phyloP scores from a whole-genome alignment of 2,113 vertebrate genomes.

The Dasypus novemcinctus region DNA sequence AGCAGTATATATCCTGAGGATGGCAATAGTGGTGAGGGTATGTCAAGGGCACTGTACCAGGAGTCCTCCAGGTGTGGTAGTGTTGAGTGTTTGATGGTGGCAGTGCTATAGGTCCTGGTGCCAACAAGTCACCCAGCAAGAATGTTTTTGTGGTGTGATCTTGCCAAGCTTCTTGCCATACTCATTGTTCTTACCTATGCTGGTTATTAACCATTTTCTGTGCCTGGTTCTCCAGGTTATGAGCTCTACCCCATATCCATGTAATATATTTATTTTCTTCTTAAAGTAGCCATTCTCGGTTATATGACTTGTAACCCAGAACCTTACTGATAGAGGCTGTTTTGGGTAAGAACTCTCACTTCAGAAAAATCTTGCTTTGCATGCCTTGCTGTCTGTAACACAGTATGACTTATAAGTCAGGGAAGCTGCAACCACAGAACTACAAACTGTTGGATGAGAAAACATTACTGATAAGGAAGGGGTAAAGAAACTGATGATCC shows the following conservation, averaged over 20 bases:
- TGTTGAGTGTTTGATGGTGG: no score
- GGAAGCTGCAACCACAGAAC: neutral
- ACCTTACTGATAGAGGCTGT: neutral
- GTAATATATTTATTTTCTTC: neutral
- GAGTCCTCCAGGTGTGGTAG: neutral
- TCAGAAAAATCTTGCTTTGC: neutral
- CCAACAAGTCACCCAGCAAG: neutral
- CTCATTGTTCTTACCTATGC: neutral
- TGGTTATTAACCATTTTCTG: neutral
- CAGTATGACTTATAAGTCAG: neutral
- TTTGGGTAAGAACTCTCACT: neutral
- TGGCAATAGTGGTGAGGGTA: accelerated
- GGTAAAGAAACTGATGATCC: neutral
- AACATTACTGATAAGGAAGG: neutral
- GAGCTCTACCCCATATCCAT: neutral
- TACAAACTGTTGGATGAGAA: neutral
- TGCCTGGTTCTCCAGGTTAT: neutral
- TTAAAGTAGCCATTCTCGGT: neutral
- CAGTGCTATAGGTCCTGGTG: no score
- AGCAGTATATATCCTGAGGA: neutral
- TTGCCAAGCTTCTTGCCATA: neutral
- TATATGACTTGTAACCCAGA: neutral
- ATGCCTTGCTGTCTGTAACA: neutral
- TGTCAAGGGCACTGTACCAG: accelerated
- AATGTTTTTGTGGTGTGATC: accelerated